phyloP scores from a whole-genome alignment of 2,113 vertebrate genomes.

The Neofelis nebulosa region DNA sequence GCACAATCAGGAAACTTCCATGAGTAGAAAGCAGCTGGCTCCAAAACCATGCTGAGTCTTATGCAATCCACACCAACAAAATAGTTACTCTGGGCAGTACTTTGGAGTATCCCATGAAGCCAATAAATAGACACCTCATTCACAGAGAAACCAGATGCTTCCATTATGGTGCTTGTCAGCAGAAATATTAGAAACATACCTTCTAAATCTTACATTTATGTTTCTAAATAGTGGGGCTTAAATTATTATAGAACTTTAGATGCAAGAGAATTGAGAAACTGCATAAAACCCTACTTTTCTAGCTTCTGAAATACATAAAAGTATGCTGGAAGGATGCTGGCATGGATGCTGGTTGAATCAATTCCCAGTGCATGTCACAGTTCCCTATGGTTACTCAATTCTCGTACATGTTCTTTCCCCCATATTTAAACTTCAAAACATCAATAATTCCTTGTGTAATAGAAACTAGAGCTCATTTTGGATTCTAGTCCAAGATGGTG shows the following conservation, averaged over 20 bases:
- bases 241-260: neutral
- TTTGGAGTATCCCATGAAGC: neutral
- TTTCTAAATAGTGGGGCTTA: neutral
- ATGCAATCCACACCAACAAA: neutral
- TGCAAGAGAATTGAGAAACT: neutral
- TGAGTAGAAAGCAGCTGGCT: neutral
- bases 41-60: neutral
- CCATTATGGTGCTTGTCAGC: neutral
- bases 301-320: too few relatives aligned
- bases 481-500: neutral
- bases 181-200: neutral
- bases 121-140: neutral
- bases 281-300: neutral
- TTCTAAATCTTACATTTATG: neutral
- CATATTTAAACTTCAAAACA: neutral
- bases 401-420: neutral
- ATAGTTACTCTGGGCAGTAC: accelerated
- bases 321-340: neutral
- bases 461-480: neutral
- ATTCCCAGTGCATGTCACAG: accelerated
- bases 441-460: neutral
- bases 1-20: neutral
- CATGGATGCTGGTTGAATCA: neutral
- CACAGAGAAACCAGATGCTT: neutral
- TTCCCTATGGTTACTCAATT: neutral